Conservation (phyloP, 2,888 invertebrate species). For the Drosophila maculinotata region DNA sequence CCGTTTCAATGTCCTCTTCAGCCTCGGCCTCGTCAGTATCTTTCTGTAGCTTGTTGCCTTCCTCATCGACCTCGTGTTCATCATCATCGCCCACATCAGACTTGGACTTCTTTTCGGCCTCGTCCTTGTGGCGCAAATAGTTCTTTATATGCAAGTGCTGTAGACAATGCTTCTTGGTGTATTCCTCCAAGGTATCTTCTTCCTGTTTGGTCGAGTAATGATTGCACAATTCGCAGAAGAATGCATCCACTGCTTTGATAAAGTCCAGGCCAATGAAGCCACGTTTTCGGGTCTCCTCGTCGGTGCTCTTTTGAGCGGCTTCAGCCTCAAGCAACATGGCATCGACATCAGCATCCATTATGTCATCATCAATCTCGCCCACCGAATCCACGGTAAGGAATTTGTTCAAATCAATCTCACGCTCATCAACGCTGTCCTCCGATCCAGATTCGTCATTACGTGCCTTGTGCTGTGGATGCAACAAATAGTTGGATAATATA, state of each 20-base stretch:
- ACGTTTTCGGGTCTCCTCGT: constrained; percentile 87
- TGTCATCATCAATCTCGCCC: constrained; percentile 90
- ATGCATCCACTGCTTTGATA: constrained; percentile 91
- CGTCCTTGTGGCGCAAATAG: constrained; percentile 91
- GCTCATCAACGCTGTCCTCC: constrained; percentile 89
- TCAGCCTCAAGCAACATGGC: constrained; percentile 86
- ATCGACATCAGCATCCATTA: constrained; percentile 86
- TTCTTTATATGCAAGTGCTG: constrained; percentile 91
- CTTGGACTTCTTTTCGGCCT: constrained; percentile 88
- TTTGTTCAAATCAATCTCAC: constrained; percentile 92
- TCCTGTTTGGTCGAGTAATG: constrained; percentile 88
- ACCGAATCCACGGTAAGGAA: constrained; percentile 96
- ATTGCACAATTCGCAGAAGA: constrained; percentile 92
- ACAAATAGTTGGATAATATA: background rate
- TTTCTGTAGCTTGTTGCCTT: constrained; percentile 40
- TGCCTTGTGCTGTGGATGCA: constrained; percentile 86
- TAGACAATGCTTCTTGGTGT: constrained; percentile 90
- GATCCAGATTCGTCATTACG: constrained; percentile 86
- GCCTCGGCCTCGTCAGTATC: constrained; percentile 86
- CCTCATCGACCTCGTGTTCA: constrained; percentile 45
- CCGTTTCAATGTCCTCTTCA: constrained; percentile 71
- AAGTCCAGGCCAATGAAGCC: constrained; percentile 91
- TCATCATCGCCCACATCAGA: constrained; percentile 62
- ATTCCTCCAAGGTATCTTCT: constrained; percentile 87
- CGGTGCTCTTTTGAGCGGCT: constrained; percentile 86